These are phyloP conservation scores for Vidua macroura DNA, from an alignment of 2,113 vertebrate species.

Conservation along the genomic window DNA sequence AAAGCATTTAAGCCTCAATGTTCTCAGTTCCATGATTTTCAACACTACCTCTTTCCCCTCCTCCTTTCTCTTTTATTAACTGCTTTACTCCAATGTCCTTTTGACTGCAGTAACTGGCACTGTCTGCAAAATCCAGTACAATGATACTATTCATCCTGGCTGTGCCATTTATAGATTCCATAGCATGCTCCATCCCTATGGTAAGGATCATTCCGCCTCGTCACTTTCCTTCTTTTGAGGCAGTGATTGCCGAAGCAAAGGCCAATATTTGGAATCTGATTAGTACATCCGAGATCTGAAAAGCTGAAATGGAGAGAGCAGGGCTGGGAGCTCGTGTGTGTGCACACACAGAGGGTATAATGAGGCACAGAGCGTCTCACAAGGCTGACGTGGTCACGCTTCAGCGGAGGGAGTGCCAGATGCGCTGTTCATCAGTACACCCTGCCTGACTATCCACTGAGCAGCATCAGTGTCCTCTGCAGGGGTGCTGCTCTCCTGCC, in stretches of 20 bases:
- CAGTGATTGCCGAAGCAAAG: constrained; percentile 54
- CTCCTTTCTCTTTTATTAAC: constrained; percentile 52
- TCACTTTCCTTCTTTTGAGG: constrained; percentile 53
- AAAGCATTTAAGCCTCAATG: constrained; percentile 34
- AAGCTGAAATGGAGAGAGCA: neutral
- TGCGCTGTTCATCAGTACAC: neutral
- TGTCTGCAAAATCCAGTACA: constrained; percentile 50
- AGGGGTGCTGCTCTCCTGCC: neutral
- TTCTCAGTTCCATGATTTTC: constrained; percentile 59
- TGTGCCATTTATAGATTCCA: constrained; percentile 67
- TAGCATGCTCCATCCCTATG: constrained; percentile 34
- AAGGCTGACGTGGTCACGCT: neutral
- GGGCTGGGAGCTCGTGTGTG: neutral
- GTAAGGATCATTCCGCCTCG: constrained; percentile 65
- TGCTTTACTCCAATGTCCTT: constrained; percentile 34
- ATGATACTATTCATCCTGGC: constrained; percentile 54
- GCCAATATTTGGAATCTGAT: constrained; percentile 34
- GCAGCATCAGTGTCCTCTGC: neutral
- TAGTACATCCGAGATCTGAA: neutral
- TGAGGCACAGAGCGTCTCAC: neutral
- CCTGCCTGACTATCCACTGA: neutral
- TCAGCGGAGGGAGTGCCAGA: neutral
- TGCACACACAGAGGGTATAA: rapidly evolving
- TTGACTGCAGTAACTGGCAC: constrained; percentile 36
- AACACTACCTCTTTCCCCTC: neutral